phyloP scores from a whole-genome alignment of 2,797 vertebrate genomes.

The Enteromius argenteus region DNA sequence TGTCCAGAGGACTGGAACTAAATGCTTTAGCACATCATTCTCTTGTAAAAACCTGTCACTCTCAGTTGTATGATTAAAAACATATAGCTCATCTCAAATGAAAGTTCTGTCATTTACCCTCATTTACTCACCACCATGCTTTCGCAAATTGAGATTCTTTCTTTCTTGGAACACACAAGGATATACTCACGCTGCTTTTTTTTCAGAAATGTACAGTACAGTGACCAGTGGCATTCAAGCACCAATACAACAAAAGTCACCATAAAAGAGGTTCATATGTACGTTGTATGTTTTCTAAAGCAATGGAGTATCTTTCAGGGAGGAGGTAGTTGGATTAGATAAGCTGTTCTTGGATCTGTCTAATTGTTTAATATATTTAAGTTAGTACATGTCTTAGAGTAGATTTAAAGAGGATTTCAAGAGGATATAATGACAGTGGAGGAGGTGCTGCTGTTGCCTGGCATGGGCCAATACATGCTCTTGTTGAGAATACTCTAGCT shows the following conservation, averaged over 20 bases:
- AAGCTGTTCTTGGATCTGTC: constrained; percentile 1
- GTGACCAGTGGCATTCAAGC: background rate
- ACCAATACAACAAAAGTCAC: background rate
- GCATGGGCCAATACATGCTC: background rate
- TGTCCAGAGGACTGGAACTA: too few relatives aligned
- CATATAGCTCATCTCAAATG: background rate
- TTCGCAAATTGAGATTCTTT: background rate
- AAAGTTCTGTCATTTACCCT: background rate
- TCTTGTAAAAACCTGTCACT: background rate
- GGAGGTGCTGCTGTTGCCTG: background rate
- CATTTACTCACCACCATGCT: too few relatives aligned
- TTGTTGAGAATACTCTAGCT: background rate
- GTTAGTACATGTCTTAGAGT: constrained; percentile 1
- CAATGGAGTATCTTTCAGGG: background rate
- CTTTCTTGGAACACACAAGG: background rate
- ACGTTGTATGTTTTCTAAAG: background rate
- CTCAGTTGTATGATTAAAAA: background rate
- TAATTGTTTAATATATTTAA: constrained; percentile 34
- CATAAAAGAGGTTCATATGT: background rate
- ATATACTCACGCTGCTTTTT: background rate
- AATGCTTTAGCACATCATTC: too few relatives aligned
- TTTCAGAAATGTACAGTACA: background rate
- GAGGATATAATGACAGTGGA: background rate
- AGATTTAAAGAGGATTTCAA: constrained; percentile 23
- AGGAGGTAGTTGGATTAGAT: background rate